phyloP scores from a whole-genome alignment of 2,888 invertebrate genomes.

The Leucoptera coffeella region DNA sequence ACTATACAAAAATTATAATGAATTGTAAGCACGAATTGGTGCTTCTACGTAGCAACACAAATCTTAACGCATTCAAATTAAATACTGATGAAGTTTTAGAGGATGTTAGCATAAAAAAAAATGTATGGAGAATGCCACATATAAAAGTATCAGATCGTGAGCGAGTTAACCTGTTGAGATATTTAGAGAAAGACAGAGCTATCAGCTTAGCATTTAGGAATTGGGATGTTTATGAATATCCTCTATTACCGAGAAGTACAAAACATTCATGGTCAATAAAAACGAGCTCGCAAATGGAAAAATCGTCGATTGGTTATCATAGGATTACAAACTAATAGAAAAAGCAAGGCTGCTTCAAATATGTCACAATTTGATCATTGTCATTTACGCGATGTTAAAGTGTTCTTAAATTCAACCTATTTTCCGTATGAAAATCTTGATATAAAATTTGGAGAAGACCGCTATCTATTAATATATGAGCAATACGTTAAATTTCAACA shows the following conservation, averaged over 20 bases:
- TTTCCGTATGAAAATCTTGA: slow-evolving; percentile 5
- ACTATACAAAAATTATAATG: slow-evolving; percentile 17
- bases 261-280: slow-evolving; percentile 15
- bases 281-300: slow-evolving; percentile 15
- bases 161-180: slow-evolving; percentile 5
- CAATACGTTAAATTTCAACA: slow-evolving; percentile 6
- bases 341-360: slow-evolving; percentile 10
- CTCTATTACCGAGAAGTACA: slow-evolving; percentile 12
- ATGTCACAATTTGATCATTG: slow-evolving; percentile 11
- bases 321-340: slow-evolving; percentile 17
- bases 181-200: slow-evolving; percentile 11
- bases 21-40: slow-evolving; percentile 21
- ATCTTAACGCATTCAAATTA: slow-evolving; percentile 10
- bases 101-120: slow-evolving; percentile 4
- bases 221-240: slow-evolving; percentile 20
- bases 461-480: slow-evolving; percentile 4
- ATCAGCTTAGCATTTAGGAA: slow-evolving; percentile 12
- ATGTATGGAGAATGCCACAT: slow-evolving; percentile 2
- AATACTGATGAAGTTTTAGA: slow-evolving; percentile 5
- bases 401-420: slow-evolving; percentile 4
- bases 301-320: slow-evolving; percentile 18
- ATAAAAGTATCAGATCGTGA: slow-evolving; percentile 8
- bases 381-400: slow-evolving; percentile 4
- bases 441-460: slow-evolving; percentile 1
- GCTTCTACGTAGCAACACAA: slow-evolving; percentile 12